Evolutionary conservation across 2,888 invertebrate species (phyloP), one percentile per base, ranked within the genome.

Genomic region (Onchidella celtica): DNA sequence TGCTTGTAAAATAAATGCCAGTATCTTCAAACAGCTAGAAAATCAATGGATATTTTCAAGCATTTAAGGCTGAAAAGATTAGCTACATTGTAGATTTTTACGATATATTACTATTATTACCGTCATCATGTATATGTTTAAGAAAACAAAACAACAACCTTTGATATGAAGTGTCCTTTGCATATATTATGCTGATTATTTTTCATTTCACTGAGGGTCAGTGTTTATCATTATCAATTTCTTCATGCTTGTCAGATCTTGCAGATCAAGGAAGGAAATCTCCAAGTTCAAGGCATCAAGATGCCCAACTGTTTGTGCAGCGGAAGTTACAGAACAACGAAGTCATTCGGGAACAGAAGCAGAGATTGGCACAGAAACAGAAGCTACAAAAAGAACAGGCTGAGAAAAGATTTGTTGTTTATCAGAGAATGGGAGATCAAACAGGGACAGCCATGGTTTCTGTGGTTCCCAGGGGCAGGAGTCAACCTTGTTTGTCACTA

Each of bases 301-400:
- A 95, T 90, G 95, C 95, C 69, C 95, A 95, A 87, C 90, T 95
- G 70, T 95, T 95, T 85, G 93, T 95, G 73, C 95, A 96, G 89
- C 95, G 95, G 85, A 96, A 96, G 92, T 93, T 96, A 80, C 95
- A 96, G 84, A 95, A 96, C 90, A 85, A 96, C 95, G 92, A 91
- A 79, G 94, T 95, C 38, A 94, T 95, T 72, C 94, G 95, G 92
- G 94, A 96, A 93, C 94, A 95, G 88, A 95, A 95, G 89, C 93
- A 95, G 87, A 94, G 94, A 90, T 89, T 94, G 74, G 65, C 32
- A 38, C 70, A 79, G 47, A 73, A 79, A 27, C 66, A 63, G 24
- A 63, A 66, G 27, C 34, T 34, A 17, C 29, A 69, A 27, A n/a
- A 27, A 27, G 69, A 79, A 14, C 47, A 79, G 38, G 32, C 70